These are phyloP conservation scores for Galaxea fascicularis DNA, from an alignment of 92 coral and sea anemone genomes.

Conservation along the genomic window DNA sequence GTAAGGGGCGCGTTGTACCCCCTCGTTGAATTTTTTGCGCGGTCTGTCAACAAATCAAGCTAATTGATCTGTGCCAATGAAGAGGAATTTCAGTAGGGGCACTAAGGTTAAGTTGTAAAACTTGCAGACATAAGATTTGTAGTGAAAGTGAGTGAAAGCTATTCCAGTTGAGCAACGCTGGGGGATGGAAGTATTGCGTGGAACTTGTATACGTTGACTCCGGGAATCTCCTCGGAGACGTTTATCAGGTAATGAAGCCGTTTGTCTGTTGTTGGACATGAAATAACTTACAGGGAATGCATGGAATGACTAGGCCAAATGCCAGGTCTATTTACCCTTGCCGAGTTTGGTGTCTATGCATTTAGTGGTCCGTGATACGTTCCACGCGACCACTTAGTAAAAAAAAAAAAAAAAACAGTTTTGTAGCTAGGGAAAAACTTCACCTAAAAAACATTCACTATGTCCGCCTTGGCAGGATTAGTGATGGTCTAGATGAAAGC, in stretches of 20 bases:
- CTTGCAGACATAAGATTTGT: neutral
- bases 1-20: no score
- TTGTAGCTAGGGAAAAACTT: no score
- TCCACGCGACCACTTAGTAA: no score
- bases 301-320: neutral
- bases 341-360: neutral
- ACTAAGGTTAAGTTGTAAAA: conserved; percentile 33
- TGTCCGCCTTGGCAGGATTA: no score
- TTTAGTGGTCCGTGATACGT: neutral
- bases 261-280: neutral
- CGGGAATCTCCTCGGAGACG: neutral
- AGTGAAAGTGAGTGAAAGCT: neutral
- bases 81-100: neutral
- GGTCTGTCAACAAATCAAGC: conserved; percentile 20
- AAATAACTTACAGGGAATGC: neutral
- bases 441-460: no score
- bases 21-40: neutral
- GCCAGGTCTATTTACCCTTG: neutral
- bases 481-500: no score
- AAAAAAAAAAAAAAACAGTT: no score
- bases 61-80: neutral
- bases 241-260: conserved; percentile 8
- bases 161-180: neutral
- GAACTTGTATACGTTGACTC: neutral
- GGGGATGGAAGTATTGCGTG: neutral